Base-by-base conservation (phyloP, 1,140 invertebrate species). In the Camponotus vicinus region DNA sequence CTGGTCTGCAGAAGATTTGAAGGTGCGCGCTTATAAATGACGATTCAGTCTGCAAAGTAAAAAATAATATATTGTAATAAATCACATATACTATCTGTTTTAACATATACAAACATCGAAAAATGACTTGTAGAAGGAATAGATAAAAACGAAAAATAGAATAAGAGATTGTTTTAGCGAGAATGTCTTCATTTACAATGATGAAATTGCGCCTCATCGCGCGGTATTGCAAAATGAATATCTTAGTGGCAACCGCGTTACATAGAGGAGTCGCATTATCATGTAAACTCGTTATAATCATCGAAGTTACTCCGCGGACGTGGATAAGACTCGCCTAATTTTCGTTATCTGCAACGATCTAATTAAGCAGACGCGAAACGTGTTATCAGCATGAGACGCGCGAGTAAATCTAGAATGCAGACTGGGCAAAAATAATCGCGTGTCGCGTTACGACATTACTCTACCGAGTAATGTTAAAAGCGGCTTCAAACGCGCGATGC, bases 221-320 rank as follows among this genome's bases (percentile, higher is more conserved):
- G 32, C 69, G 37, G 18, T 21, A 18, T 83, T 83, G 79, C 79
- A 83, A 83, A 75, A 83, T 21, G 69, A 75, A 71, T 34, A 34
- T 67, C 76, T 66, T 61, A n/a, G 61, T 34, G 52, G 32, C 40
- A 82, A 82, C 40, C 27, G 52, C 27, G 40, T 83, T 83, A 73
- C 79, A 45, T 82, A 21, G 37, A 71, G 66, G 40, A 59, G 49
- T 21, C 79, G 27, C 27, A 9, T 73, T 73, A 83, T 61, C 61
- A 61, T 18, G 18, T 9, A 40, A 73, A 4, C 61, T 73, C 40
- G n/a, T 82, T 61, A 37, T 13, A 61, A 59, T 34, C 49, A 49
- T 75, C 55, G n/a, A 34, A 7, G n/a, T 63, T 63, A 34, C 13
- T 59, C 21, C 67, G 34, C 66, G 52, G 37, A 61, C 32, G 34